These are phyloP conservation scores for Kryphioiulus occultus DNA, from an alignment of 2,888 invertebrate species.

Conservation along the genomic window DNA sequence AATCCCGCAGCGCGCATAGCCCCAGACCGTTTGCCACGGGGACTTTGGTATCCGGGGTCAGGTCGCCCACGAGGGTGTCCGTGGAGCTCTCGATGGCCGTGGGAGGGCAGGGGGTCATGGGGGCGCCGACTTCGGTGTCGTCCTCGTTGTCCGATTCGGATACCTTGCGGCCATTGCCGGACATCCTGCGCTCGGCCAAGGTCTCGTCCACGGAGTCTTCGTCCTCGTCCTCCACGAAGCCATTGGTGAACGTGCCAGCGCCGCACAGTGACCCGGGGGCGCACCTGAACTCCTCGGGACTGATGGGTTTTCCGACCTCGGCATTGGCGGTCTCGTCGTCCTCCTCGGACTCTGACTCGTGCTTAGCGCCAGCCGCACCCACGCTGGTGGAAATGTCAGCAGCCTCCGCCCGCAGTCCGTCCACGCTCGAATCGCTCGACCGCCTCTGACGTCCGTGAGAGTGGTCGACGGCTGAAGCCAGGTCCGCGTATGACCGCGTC, in stretches of 20 bases:
- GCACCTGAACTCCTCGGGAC: constrained; percentile 62
- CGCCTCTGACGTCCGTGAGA: constrained; percentile 70
- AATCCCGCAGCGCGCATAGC: constrained; percentile 54
- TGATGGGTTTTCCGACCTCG: neutral
- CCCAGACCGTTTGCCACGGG: neutral
- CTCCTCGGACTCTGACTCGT: neutral
- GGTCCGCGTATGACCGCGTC: constrained; percentile 85
- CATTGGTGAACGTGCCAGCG: constrained; percentile 63
- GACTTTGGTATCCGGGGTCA: constrained; percentile 41
- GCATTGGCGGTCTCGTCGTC: constrained; percentile 38
- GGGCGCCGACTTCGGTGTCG: neutral
- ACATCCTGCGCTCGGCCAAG: constrained; percentile 56
- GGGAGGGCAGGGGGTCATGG: neutral
- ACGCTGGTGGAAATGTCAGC: neutral
- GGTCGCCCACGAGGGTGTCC: constrained; percentile 65
- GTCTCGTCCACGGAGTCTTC: constrained; percentile 41
- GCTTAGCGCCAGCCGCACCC: neutral
- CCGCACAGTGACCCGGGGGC: constrained; percentile 84
- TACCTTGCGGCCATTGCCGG: neutral
- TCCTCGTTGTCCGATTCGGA: constrained; percentile 54
- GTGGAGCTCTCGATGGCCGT: constrained; percentile 66
- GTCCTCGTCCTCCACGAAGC: neutral
- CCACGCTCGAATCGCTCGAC: constrained; percentile 85
- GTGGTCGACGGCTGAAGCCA: constrained; percentile 73
- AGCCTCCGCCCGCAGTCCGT: constrained; percentile 53